These are phyloP conservation scores for Triops cancriformis DNA, from an alignment of 1,140 invertebrate genomes.

Conservation along the genomic window DNA sequence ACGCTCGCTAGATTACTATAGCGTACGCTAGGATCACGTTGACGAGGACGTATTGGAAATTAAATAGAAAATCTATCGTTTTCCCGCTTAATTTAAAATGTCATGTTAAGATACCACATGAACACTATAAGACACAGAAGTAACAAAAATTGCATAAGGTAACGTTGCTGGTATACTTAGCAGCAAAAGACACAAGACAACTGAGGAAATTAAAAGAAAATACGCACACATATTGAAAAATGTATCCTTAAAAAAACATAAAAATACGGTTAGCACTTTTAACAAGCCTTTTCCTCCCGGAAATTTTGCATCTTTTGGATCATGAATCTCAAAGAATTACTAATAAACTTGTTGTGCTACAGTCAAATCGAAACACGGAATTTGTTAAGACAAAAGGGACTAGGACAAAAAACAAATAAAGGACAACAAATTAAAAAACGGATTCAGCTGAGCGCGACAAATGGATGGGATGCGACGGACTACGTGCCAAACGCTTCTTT, in stretches of 20 bases:
- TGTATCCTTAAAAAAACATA: not conserved
- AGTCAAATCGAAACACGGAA: not conserved
- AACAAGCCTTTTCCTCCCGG: not conserved
- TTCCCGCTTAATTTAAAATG: not conserved
- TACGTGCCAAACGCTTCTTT: constrained; percentile 85
- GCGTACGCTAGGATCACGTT: no score
- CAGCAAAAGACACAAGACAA: not conserved
- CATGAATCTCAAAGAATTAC: not conserved
- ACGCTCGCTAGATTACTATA: no score
- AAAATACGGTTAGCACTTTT: not conserved
- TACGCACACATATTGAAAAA: not conserved
- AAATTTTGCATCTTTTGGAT: not conserved
- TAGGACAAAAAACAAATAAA: constrained; percentile 3
- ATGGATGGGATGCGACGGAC: constrained; percentile 94
- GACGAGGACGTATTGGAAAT: no score
- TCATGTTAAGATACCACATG: constrained; percentile 8
- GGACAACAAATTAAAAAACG: constrained; percentile 55
- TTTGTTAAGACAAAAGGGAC: not conserved
- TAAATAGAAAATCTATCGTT: not conserved
- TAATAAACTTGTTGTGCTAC: not conserved
- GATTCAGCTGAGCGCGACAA: constrained; percentile 85
- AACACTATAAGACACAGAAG: not conserved
- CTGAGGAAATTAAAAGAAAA: not conserved
- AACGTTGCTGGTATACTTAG: not conserved
- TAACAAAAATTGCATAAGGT: constrained; percentile 11